A percentile compares a stretch with the other conserved stretches of the same genome.
phyloP scores from a whole-genome alignment of 2,888 invertebrate species.

The Acleris laterana region DNA sequence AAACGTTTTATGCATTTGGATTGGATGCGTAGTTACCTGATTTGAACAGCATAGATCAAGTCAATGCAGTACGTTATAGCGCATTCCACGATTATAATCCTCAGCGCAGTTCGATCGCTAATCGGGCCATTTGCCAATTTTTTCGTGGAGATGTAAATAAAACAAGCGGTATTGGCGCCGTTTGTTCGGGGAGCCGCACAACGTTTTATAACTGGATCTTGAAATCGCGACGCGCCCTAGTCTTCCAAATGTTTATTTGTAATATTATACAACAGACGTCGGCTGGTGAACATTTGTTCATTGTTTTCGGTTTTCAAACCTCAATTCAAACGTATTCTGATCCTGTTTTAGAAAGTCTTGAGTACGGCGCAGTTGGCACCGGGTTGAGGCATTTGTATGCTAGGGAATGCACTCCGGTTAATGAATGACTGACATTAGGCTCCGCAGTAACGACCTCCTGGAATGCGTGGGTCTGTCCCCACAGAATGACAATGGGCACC shows the following conservation, averaged over 20 bases:
- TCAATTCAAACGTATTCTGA: conserved; percentile 6
- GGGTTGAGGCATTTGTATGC: conserved; percentile 68
- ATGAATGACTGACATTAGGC: conserved; percentile 68
- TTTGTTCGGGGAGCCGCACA: conserved; percentile 48
- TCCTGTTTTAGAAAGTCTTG: conserved; percentile 57
- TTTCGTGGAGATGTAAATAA: conserved; percentile 72
- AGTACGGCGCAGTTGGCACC: conserved; percentile 40
- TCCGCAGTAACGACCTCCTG: conserved; percentile 55
- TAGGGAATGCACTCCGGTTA: conserved; percentile 65
- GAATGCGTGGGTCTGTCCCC: conserved; percentile 58
- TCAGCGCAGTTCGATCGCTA: conserved; percentile 25
- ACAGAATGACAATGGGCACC: conserved; percentile 55
- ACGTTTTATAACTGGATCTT: conserved; percentile 55
- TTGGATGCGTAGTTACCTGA: no score
- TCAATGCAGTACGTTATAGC: conserved; percentile 13
- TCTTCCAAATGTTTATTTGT: conserved; percentile 39
- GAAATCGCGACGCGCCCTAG: conserved; percentile 34
- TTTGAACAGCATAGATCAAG: not conserved
- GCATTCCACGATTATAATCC: conserved; percentile 45
- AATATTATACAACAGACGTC: conserved; percentile 35
- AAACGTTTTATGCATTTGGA: no score
- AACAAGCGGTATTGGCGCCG: conserved; percentile 66
- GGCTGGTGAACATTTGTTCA: conserved; percentile 16
- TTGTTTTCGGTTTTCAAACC: conserved; percentile 17
- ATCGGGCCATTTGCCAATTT: conserved; percentile 73